Evolutionary conservation across 2,113 vertebrate species (phyloP), one percentile per base, ranked within the genome.

Genomic region (Gulo gulo): DNA sequence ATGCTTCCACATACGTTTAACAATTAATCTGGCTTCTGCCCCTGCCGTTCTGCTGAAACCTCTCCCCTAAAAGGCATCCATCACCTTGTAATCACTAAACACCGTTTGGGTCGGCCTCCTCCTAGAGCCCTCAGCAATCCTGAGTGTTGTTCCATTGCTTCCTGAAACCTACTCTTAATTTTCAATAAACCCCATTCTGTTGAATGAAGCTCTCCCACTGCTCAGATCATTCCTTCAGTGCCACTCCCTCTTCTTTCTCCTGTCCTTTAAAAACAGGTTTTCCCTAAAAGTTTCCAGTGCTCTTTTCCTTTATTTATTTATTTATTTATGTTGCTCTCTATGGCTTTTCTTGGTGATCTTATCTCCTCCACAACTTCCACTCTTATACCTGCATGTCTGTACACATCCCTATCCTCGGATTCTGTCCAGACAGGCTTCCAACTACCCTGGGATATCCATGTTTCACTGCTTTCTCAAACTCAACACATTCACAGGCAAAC

Each of bases 21-120:
- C 92, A 90, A 96, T 88, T 79, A 90, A 50, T 94, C 61, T 85
- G 36, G 36, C 31, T 69, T 96, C 88, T 95, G 26, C 18, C 20
- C 20, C 39, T 21, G 47, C 63, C 55, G 20, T 57, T 83, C 50
- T 67, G 20, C 65, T 45, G 31, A 88, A 85, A 69, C 7, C 7
- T n/a, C 20, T 87, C 36, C 81, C 42, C 78, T 94, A 80, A 89
- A 96, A 90, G 36, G 34, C 55, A 76, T 42, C 89, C 42, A 0
- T 86, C 39, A 21, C 47, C 61, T 81, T 90, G 84, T 65, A 92
- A 55, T 79, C 61, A 50, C 61, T 83, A 63, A 92, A 76, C 47
- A 13, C 81, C 24, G 5, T 71, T 88, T 73, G 55, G 2, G 50
- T 87, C 69, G 47, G 57, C 20, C 26, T 89, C 67, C 31, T 74